A percentile compares a stretch with the other conserved stretches of the same genome.
These are phyloP conservation scores for Ruditapes philippinarum DNA, from an alignment of 1,140 invertebrate species.

Conservation along the genomic window DNA sequence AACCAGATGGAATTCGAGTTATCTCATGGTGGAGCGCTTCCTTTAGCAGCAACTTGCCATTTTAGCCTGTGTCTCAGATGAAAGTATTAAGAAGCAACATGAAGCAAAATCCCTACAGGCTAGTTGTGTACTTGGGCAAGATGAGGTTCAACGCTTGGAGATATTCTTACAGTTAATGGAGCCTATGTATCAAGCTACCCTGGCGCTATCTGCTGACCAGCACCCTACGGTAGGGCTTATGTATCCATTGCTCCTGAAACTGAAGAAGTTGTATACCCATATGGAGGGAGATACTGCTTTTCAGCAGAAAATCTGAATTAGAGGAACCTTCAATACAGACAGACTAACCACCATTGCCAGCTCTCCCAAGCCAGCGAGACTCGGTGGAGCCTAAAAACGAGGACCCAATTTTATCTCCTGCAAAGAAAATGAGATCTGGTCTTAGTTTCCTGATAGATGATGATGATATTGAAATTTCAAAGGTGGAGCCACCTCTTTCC, in stretches of 20 bases:
- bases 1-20: slow-evolving; percentile 20
- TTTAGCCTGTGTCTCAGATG: background rate
- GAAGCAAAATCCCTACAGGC: background rate
- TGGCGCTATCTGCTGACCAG: background rate
- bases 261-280: background rate
- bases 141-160: background rate
- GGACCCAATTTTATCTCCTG: too few relatives aligned
- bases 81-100: background rate
- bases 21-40: slow-evolving; percentile 11
- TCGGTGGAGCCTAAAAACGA: too few relatives aligned
- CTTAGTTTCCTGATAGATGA: background rate
- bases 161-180: background rate
- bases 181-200: slow-evolving; percentile 6
- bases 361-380: too few relatives aligned
- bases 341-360: background rate
- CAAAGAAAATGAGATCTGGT: background rate
- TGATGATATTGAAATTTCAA: background rate
- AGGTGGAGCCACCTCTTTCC: background rate
- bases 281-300: background rate
- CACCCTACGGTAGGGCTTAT: background rate
- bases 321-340: background rate
- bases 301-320: background rate
- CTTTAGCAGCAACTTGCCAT: slow-evolving; percentile 22
- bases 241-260: background rate
- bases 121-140: background rate